Evolutionary conservation across 2,113 vertebrate species (phyloP), one percentile per base, ranked within the genome.

Genomic region (Melospiza georgiana): DNA sequence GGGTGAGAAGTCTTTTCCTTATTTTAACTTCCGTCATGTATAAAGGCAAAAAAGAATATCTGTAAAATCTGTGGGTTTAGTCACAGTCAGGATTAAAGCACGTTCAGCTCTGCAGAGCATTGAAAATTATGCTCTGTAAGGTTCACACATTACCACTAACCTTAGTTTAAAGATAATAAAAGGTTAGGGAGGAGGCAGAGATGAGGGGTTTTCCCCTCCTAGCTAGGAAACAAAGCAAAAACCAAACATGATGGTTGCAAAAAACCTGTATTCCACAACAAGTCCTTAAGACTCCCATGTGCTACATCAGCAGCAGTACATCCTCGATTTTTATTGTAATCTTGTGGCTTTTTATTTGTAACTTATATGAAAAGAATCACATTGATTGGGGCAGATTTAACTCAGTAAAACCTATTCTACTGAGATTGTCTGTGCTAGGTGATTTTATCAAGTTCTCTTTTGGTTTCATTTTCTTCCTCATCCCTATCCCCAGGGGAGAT

Each of bases 351-450:
- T 99, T 99, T 98, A 99, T 99, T 99, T 99, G 98, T 98, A 99
- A 99, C 98, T 99, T 98, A 99, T 99, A 99, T 98, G 98, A 98
- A 99, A 98, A 99, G 98, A 99, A 99, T 98, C 98, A 98, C 98
- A 99, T 99, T 99, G 98, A 99, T 99, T 99, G 98, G 98, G 98
- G 98, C 98, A 99, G 98, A 99, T 99, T 99, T 99, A 99, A 99
- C 98, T 99, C 99, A 98, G 98, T 99, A 98, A 99, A 99, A 99
- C 98, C 98, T 99, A 99, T 98, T 99, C 98, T 98, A 97, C 97
- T 96, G 98, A 98, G 98, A 99, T 99, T 98, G 97, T 98, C 97
- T 98, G 97, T 98, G 98, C 98, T 98, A 97, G 98, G 98, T 99
- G 98, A 99, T 99, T 99, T 98, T 99, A 99, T 99, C 98, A 98